Evolutionary conservation across 2,797 vertebrate species (phyloP).

Genomic region (Chelon labrosus): DNA sequence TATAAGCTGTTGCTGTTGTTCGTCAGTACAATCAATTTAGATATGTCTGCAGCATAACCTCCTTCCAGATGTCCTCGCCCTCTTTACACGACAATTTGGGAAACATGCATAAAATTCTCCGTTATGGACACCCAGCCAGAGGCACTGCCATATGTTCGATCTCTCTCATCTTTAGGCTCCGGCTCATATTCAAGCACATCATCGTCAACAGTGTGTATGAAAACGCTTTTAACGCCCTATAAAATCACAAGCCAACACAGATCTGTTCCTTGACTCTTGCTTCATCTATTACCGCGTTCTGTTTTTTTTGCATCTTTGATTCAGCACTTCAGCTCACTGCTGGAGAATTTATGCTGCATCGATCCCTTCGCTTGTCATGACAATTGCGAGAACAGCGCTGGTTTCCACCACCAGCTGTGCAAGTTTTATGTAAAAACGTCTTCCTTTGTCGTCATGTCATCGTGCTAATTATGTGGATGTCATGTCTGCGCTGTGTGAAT

Average conservation of each 20-base stretch:
- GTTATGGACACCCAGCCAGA: conserved; percentile 27
- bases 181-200: conserved; percentile 10
- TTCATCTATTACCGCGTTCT: not conserved
- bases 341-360: no score
- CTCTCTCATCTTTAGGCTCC: conserved; percentile 36
- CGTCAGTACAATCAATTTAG: conserved; percentile 2
- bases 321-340: not conserved
- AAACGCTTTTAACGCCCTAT: not conserved
- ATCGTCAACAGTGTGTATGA: no score
- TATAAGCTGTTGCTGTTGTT: no score
- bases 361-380: not conserved
- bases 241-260: not conserved
- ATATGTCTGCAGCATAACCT: conserved; percentile 16
- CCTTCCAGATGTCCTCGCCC: conserved; percentile 6
- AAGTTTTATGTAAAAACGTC: conserved; percentile 13
- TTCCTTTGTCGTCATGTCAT: conserved; percentile 11
- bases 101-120: conserved; percentile 44
- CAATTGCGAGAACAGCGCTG: not conserved
- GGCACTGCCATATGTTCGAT: conserved; percentile 45
- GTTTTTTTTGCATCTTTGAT: not conserved
- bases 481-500: conserved; percentile 12
- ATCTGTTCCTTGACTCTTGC: conserved; percentile 3
- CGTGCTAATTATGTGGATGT: conserved; percentile 11
- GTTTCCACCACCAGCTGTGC: conserved; percentile 18
- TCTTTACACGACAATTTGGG: conserved; percentile 32